These are phyloP conservation scores for Upupa epops DNA, from an alignment of 2,113 vertebrate species.

Conservation along the genomic window DNA sequence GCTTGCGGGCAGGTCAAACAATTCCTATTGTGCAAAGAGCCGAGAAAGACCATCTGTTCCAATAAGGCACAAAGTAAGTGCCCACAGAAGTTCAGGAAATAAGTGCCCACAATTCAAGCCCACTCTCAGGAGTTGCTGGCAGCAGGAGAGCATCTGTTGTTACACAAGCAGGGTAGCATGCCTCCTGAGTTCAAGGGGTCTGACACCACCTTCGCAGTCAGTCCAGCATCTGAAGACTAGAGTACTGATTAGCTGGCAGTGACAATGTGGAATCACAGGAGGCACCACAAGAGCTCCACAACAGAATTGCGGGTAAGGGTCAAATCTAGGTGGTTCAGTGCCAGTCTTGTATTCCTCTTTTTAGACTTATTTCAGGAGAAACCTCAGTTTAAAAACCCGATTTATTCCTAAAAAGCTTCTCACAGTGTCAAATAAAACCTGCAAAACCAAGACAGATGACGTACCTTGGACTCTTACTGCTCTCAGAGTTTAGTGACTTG, in stretches of 20 bases:
- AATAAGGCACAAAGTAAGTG: not conserved
- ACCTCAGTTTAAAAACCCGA: not conserved
- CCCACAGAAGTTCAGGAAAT: not conserved
- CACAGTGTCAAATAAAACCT: not conserved
- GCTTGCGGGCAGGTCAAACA: not conserved
- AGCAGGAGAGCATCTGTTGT: not conserved
- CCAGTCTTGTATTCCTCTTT: not conserved
- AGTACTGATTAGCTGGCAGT: not conserved
- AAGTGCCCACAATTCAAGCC: not conserved
- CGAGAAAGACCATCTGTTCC: conserved; percentile 18
- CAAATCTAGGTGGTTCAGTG: not conserved
- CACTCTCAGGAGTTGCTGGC: not conserved
- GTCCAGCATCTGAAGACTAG: not conserved
- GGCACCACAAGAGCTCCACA: not conserved
- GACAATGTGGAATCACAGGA: not conserved
- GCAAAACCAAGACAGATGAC: not conserved
- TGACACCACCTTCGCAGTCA: not conserved
- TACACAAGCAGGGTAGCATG: not conserved
- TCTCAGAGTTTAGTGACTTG: not conserved
- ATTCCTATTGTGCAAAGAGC: not conserved
- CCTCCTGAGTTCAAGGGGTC: not conserved
- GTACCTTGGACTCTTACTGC: not conserved
- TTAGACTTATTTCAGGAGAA: not conserved
- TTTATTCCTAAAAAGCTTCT: not conserved
- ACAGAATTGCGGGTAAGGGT: not conserved